Conservation (phyloP, 2,797 vertebrate species). For the Paramormyrops hopkinsi region DNA sequence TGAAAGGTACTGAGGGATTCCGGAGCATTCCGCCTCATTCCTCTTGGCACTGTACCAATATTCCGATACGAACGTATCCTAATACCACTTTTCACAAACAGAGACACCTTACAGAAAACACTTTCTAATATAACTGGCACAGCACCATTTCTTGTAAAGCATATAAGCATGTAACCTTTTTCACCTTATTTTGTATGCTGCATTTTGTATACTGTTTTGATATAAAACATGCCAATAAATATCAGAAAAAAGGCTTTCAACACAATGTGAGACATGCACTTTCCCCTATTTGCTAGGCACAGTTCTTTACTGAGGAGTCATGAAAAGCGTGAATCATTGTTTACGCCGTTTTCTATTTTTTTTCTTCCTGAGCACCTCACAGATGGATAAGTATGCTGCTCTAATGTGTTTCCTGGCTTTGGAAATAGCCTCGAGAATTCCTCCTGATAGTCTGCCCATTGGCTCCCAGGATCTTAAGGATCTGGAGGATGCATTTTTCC, state of each 20-base stretch:
- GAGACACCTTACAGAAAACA: neutral
- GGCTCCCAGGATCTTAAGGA: neutral
- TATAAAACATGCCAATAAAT: neutral
- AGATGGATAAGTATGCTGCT: slow-evolving; percentile 46
- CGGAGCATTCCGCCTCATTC: neutral
- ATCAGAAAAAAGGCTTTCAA: slow-evolving; percentile 43
- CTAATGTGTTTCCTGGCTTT: slow-evolving; percentile 41
- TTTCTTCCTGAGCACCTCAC: slow-evolving; percentile 50
- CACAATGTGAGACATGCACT: slow-evolving; percentile 32
- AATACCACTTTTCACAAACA: neutral
- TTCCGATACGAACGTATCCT: neutral
- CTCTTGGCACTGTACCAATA: neutral
- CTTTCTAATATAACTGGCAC: neutral
- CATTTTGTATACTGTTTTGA: neutral
- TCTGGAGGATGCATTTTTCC: slow-evolving; percentile 4
- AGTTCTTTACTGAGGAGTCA: slow-evolving; percentile 46
- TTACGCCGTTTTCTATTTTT: neutral
- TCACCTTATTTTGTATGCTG: neutral
- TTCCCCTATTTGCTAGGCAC: slow-evolving; percentile 19
- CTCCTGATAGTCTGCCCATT: slow-evolving; percentile 46
- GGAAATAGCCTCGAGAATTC: slow-evolving; percentile 50
- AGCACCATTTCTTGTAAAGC: neutral
- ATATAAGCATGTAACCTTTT: neutral
- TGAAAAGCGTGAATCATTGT: neutral
- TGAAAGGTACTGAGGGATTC: neutral